A percentile compares a stretch with the other conserved stretches of the same genome.
Evolutionary conservation across 2,113 vertebrate species (phyloP).

Genomic region (Nerophis lumbriciformis): DNA sequence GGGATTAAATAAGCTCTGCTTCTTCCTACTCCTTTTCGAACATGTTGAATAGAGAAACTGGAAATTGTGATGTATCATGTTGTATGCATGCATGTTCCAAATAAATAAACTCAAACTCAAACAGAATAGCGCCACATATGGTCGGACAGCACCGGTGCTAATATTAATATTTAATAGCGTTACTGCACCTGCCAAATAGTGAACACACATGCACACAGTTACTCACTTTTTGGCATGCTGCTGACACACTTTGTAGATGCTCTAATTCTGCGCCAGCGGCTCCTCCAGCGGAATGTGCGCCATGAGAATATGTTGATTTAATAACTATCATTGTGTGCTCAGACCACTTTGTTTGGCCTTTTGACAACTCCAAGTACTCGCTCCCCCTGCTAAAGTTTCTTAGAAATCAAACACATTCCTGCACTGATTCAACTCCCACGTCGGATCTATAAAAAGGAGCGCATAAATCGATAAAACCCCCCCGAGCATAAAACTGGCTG

Average conservation of each 20-base stretch:
- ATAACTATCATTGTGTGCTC: constrained; percentile 18
- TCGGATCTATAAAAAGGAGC: constrained; percentile 8
- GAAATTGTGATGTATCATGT: too few relatives aligned
- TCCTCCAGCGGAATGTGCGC: constrained; percentile 8
- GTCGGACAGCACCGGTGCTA: constrained; percentile 24
- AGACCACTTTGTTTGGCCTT: constrained; percentile 15
- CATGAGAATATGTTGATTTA: constrained; percentile 23
- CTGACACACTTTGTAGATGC: constrained; percentile 9
- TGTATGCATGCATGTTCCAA: too few relatives aligned
- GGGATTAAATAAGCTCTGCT: too few relatives aligned
- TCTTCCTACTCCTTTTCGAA: too few relatives aligned
- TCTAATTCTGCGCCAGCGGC: constrained; percentile 8
- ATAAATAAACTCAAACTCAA: too few relatives aligned
- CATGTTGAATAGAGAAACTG: too few relatives aligned
- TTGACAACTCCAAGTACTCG: constrained; percentile 17
- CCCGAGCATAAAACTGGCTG: constrained; percentile 12
- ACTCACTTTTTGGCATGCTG: constrained; percentile 16
- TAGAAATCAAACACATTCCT: constrained; percentile 9
- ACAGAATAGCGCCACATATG: constrained; percentile 33
- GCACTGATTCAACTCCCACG: constrained; percentile 7
- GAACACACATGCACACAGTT: constrained; percentile 2
- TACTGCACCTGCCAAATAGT: constrained; percentile 33
- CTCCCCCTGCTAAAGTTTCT: background rate
- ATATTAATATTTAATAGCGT: constrained; percentile 35
- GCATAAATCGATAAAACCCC: constrained; percentile 22